Conservation (phyloP, 2,888 invertebrate species). For the Hoplodrina ambigua region DNA sequence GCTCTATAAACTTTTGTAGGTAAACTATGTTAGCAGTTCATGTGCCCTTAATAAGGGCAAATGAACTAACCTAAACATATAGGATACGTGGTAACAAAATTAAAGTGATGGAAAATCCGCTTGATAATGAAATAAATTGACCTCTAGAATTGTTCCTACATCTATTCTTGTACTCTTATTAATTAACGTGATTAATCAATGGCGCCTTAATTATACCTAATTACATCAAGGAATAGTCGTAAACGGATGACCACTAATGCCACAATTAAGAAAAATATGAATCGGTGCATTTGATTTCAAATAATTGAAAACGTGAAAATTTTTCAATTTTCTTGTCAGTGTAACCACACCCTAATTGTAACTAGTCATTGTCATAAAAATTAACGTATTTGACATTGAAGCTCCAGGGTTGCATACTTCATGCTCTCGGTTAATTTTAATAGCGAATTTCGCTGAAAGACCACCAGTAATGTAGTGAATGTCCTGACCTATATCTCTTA, state of each 20-base stretch:
- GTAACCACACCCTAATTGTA: conserved; percentile 33
- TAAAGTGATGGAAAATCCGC: neutral
- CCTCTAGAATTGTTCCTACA: neutral
- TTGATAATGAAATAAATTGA: conserved; percentile 8
- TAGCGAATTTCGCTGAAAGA: conserved; percentile 6
- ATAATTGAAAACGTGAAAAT: conserved; percentile 6
- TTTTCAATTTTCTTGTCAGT: conserved; percentile 1
- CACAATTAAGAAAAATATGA: neutral
- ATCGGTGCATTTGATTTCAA: neutral
- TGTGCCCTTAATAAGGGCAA: conserved; percentile 17
- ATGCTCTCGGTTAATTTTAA: conserved; percentile 25
- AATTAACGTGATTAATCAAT: conserved; percentile 21
- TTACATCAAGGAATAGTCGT: neutral
- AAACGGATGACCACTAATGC: no score
- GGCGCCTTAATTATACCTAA: neutral
- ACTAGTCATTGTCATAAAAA: conserved; percentile 38
- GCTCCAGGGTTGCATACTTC: conserved; percentile 34
- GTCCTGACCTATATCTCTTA: conserved; percentile 23
- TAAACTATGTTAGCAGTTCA: conserved; percentile 3
- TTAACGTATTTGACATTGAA: conserved; percentile 56
- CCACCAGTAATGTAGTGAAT: conserved; percentile 4
- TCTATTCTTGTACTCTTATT: conserved; percentile 4
- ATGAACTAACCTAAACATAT: neutral
- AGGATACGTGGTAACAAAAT: no score
- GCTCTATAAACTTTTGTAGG: conserved; percentile 6